These are phyloP conservation scores for Pristionchus arcanus DNA, from an alignment of 2,888 invertebrate genomes.

Conservation along the genomic window DNA sequence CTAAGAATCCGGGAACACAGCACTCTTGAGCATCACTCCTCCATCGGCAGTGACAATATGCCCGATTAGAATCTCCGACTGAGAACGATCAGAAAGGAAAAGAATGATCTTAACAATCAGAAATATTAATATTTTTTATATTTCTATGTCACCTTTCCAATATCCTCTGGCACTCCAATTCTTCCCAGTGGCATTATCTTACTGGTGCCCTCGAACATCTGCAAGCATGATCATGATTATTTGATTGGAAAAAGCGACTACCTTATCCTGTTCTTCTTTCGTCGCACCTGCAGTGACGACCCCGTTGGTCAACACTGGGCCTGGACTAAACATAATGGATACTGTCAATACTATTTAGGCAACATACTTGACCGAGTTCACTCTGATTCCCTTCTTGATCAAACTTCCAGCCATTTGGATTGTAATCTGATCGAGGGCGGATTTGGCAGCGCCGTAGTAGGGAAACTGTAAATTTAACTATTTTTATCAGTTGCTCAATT, in stretches of 20 bases:
- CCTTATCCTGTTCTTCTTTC: not conserved
- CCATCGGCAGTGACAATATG: slow-evolving; percentile 6
- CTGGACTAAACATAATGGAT: not conserved
- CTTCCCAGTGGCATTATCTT: not conserved
- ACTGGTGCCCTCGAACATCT: not conserved
- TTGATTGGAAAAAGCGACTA: not conserved
- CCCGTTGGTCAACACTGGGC: not conserved
- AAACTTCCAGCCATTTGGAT: not conserved
- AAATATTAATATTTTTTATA: not conserved
- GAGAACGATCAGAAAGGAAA: not conserved
- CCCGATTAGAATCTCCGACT: not conserved
- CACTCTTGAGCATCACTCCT: not conserved
- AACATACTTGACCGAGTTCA: slow-evolving; percentile 1
- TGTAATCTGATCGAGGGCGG: not conserved
- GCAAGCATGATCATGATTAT: not conserved
- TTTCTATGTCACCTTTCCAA: not conserved
- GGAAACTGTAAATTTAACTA: not conserved
- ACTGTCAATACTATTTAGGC: not conserved
- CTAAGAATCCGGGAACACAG: not conserved
- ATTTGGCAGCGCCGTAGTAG: not conserved
- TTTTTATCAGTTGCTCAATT: not conserved
- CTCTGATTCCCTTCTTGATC: slow-evolving; percentile 13
- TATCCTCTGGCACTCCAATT: not conserved
- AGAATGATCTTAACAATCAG: not conserved
- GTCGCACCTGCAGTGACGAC: not conserved